Percentiles rank a stretch among this genome's conserved stretches.
Evolutionary conservation across 1,140 invertebrate genomes (phyloP).

Genomic region (Drosophila sp.): DNA sequence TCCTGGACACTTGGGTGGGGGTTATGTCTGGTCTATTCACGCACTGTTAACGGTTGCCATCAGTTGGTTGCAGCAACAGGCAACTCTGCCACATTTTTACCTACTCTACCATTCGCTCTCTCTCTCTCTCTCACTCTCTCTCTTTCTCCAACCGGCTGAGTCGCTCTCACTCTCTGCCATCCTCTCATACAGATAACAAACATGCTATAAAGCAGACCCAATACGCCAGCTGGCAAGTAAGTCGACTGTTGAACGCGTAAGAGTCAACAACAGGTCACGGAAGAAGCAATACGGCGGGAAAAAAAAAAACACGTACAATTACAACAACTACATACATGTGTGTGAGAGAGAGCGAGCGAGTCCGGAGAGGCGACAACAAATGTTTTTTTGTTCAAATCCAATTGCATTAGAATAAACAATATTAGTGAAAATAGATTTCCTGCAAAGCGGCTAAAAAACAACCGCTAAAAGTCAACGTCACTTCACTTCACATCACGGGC

Average conservation of each 20-base stretch:
- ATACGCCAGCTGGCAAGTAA: constrained; percentile 44
- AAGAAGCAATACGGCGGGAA: neutral
- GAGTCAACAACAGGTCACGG: constrained; percentile 53
- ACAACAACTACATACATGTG: neutral
- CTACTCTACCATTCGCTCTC: constrained; percentile 20
- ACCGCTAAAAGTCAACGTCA: constrained; percentile 11
- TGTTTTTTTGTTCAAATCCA: neutral
- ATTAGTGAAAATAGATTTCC: neutral
- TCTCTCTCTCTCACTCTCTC: neutral
- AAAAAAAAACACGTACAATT: neutral
- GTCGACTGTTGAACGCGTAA: constrained; percentile 66
- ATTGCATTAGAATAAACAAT: neutral
- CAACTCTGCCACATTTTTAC: constrained; percentile 23
- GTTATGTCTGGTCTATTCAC: neutral
- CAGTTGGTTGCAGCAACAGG: constrained; percentile 5
- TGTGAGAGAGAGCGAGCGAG: neutral
- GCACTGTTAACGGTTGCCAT: constrained; percentile 8
- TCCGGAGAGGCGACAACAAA: no score
- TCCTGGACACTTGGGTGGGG: neutral
- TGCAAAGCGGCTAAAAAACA: neutral
- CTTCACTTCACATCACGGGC: neutral
- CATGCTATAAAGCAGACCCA: constrained; percentile 65
- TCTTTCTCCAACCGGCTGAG: constrained; percentile 1
- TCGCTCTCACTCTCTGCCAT: constrained; percentile 6
- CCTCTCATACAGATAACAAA: constrained; percentile 34